Base-by-base conservation (phyloP, 1,140 invertebrate species). In the Platyura marginata region DNA sequence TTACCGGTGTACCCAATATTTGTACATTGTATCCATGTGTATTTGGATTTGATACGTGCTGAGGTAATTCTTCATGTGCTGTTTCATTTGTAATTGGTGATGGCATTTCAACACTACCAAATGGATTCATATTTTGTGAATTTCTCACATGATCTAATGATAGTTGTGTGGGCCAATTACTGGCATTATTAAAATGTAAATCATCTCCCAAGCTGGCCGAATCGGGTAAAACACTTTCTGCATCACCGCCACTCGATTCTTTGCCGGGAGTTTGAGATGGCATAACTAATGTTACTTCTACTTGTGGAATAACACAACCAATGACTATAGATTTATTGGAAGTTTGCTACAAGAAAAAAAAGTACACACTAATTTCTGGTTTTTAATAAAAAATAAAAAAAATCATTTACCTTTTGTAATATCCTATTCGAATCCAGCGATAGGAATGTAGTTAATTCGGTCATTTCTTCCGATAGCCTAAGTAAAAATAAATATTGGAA, bases 401-500 rank as follows among this genome's bases (percentile, higher is more conserved):
- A 10, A 21, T 15, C 13, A 10, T 45, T 1, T 44, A 60, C 57
- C 53, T 61, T 58, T 54, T 59, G 71, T 40, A 77, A 55, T 50
- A 84, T 80, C 40, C 74, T 66, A 45, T 79, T 75, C 1, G 82
- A 75, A 56, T 94, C 88, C 36, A 84, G 64, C 15, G 77, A 72
- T 21, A 94, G 58, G 59, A 83, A 88, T 2, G 81, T 79, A 2
- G 76, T 69, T 62, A 91, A 66, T 56, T 87, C 81, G 2, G 79
- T 70, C 5, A 89, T 51, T n/a, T 80, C 72, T 63, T 96, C 90
- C 19, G 79, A 67, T 37, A 92, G 65, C 37, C 90, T 67, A 52
- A 93, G 61, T 20, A 95, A 59, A 61, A 95, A 94, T 39, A 95
- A 67, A 61, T 81, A 81, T 65, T 95, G 91, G 62, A 87, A 91